Percentiles rank a stretch among this genome's conserved stretches.
Conservation (phyloP, 2,888 invertebrate species). For the Andrena chrysosceles region DNA sequence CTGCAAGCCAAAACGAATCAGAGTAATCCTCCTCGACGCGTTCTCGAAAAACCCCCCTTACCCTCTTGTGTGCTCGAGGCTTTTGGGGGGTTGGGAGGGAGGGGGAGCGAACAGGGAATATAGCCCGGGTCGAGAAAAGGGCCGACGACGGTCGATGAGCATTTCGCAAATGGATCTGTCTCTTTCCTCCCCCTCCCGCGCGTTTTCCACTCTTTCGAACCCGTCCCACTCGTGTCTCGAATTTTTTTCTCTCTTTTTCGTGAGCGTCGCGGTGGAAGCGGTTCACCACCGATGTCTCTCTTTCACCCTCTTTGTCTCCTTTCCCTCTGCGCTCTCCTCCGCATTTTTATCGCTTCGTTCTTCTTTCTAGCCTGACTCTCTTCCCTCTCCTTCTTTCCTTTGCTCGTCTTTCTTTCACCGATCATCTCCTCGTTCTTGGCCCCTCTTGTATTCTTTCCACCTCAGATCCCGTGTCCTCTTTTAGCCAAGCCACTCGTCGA, state of each 20-base stretch:
- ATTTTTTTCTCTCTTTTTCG: slow-evolving; percentile 37
- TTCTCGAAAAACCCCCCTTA: slow-evolving; percentile 78
- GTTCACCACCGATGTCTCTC: slow-evolving; percentile 68
- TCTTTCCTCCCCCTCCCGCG: slow-evolving; percentile 55
- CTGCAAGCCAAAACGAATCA: slow-evolving; percentile 84
- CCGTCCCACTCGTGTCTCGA: slow-evolving; percentile 19
- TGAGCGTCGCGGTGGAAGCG: slow-evolving; percentile 59
- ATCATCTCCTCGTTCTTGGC: slow-evolving; percentile 1
- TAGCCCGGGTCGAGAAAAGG: slow-evolving; percentile 67
- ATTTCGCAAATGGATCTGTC: slow-evolving; percentile 83
- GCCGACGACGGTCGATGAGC: slow-evolving; percentile 81
- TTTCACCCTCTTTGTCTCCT: slow-evolving; percentile 42
- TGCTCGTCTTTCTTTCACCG: background rate
- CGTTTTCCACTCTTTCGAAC: slow-evolving; percentile 17
- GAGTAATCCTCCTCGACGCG: slow-evolving; percentile 81
- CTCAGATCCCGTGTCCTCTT: slow-evolving; percentile 18
- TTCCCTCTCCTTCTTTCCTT: slow-evolving; percentile 3
- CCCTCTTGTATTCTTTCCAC: slow-evolving; percentile 5
- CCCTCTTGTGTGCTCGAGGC: slow-evolving; percentile 32
- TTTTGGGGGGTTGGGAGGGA: too few species aligned
- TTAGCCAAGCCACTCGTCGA: slow-evolving; percentile 34
- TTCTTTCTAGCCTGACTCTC: slow-evolving; percentile 33
- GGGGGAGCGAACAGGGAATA: slow-evolving; percentile 38
- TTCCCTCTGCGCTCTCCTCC: slow-evolving; percentile 22
- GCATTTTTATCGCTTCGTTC: slow-evolving; percentile 28